Evolutionary conservation across 1,140 invertebrate species (phyloP).

Genomic region (Amyelois transitella): DNA sequence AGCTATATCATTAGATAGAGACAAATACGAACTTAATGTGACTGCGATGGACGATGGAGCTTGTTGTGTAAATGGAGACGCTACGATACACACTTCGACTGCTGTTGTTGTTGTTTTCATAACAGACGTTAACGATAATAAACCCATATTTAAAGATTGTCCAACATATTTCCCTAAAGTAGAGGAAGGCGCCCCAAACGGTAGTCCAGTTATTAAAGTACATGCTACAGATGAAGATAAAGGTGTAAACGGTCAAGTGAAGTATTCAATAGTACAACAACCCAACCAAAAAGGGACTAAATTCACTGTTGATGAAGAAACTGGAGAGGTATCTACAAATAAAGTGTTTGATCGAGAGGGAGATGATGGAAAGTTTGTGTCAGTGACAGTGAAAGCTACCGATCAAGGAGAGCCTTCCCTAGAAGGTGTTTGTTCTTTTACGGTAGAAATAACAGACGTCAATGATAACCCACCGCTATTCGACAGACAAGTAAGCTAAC

Average conservation of each 20-base stretch:
- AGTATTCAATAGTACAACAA: slow-evolving; percentile 96
- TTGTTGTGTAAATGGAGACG: slow-evolving; percentile 90
- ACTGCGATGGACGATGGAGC: slow-evolving; percentile 95
- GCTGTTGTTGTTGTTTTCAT: slow-evolving; percentile 98
- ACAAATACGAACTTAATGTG: slow-evolving; percentile 95
- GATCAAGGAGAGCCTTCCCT: slow-evolving; percentile 96
- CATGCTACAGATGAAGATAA: slow-evolving; percentile 96
- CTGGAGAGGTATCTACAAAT: slow-evolving; percentile 94
- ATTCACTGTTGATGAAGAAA: slow-evolving; percentile 95
- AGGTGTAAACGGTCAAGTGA: slow-evolving; percentile 93
- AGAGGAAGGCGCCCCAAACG: slow-evolving; percentile 93
- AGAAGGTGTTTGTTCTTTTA: slow-evolving; percentile 96
- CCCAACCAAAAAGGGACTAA: slow-evolving; percentile 97
- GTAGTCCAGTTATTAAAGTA: slow-evolving; percentile 94
- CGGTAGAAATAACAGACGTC: slow-evolving; percentile 96
- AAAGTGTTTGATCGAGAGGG: slow-evolving; percentile 97
- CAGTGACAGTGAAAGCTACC: slow-evolving; percentile 95
- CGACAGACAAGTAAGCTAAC: slow-evolving; percentile 92
- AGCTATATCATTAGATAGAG: slow-evolving; percentile 87
- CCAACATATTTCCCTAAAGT: slow-evolving; percentile 93
- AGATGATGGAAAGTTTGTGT: slow-evolving; percentile 96
- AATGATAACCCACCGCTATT: slow-evolving; percentile 96
- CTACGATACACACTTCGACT: slow-evolving; percentile 91
- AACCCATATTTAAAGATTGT: slow-evolving; percentile 95
- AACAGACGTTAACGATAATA: slow-evolving; percentile 97